Evolutionary conservation across 2,797 vertebrate genomes (phyloP), one percentile per base, ranked within the genome.

Genomic region (Manis crassicaudata): DNA sequence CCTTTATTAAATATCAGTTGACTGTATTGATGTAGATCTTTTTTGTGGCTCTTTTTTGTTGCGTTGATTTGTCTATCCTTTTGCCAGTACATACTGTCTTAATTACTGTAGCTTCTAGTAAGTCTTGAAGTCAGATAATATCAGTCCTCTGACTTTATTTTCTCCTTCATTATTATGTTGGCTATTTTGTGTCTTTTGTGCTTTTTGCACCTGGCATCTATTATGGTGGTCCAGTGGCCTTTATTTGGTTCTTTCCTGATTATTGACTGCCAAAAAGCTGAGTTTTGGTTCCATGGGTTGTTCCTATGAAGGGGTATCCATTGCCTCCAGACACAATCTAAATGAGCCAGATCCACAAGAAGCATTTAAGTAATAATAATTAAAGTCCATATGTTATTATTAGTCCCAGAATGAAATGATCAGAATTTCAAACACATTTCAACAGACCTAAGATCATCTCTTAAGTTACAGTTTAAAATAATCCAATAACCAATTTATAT

Each of bases 381-480:
- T 90, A 32, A 94, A 89, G 35, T 82, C 62, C 58, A 32, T 32
- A 43, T 73, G 17, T 67, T 73, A 62, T 75, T 73, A 81, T 75
- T 73, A 81, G 12, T 77, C 37, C 35, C 73, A 43, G 62, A 91
- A 94, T 60, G 56, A 85, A 79, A 62, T 27, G 35, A 60, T 35
- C 13, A 35, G 88, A 77, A 40, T 91, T 91, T 35, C 56, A 82
- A 77, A 72, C 54, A n/a, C 7, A 82, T 89, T 92, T 79, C 6
- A 40, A 54, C 9, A 70, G 46, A 67, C 18, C 21, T 85, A 54
- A 70, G 25, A 25, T 82, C 21, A 76, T 32, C 25, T 92, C 62
- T 87, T 70, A 91, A 85, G 32, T 58, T 79, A 73, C 54, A 54
- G 37, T 91, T 92, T 62, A n/a, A 95, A 81, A 80, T 52, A 85